Evolutionary conservation across 1,140 invertebrate genomes (phyloP).

Genomic region (Trachelipus rathkii): DNA sequence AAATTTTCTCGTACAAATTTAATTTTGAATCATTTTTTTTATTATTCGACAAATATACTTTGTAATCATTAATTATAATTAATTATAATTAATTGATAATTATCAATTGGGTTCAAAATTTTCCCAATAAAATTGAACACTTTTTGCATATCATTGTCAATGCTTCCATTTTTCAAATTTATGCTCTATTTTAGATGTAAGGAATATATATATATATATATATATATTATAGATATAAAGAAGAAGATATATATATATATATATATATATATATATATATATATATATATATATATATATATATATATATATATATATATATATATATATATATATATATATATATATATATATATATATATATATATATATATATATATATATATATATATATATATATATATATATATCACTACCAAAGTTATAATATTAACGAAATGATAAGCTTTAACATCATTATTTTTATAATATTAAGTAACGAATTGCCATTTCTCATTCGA

Average conservation of each 20-base stretch:
- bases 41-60: background rate
- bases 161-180: background rate
- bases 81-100: background rate
- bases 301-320: constrained; percentile 9
- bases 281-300: constrained; percentile 9
- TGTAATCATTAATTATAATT: background rate
- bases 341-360: background rate
- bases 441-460: background rate
- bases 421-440: background rate
- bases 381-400: background rate
- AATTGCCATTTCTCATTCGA: background rate
- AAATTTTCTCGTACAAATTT: no score
- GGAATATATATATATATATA: constrained; percentile 1
- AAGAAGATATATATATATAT: constrained; percentile 5
- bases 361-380: constrained; percentile 7
- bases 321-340: constrained; percentile 8
- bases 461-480: background rate
- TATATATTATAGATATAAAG: no score
- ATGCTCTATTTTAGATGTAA: background rate
- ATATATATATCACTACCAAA: constrained; percentile 12
- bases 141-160: constrained; percentile 6
- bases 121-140: constrained; percentile 1
- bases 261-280: constrained; percentile 12
- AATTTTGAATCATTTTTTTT: no score
- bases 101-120: background rate